Evolutionary conservation across 2,797 vertebrate species (phyloP), one percentile per base, ranked within the genome.

Genomic region (Ctenopoma kingsleyae): DNA sequence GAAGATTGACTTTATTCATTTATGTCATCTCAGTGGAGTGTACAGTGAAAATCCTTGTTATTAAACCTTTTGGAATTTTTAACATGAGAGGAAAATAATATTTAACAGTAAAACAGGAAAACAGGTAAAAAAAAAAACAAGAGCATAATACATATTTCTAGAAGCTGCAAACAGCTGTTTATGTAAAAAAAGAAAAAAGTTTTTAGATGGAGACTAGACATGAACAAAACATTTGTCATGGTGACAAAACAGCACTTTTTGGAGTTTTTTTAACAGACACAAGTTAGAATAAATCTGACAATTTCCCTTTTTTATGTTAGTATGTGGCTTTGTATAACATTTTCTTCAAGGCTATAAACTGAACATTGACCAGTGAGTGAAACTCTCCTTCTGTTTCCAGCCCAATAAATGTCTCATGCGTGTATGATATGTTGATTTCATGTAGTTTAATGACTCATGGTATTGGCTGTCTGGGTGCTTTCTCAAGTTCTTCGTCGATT

Each of bases 91-190:
- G 12, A 43, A 38, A n/a, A 35, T 47, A 25, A 0, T 36, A 10
- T 12, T 54, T 78, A 57, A 71, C 20, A 46, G 58, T 57, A 48
- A n/a, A n/a, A n/a, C n/a, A n/a, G n/a, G 32, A 71, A 53, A 71
- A 77, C 61, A 65, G 23, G 66, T 4, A 0, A 4, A 36, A 82
- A 4, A 36, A 82, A 72, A 83, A 52, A 55, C 4, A 56, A 47
- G 15, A 60, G 44, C 20, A 15, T 9, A 63, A 49, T 25, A 65
- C 67, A 54, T n/a, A 64, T 68, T 62, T 73, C 12, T 65, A 70
- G 7, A 82, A 73, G 57, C 78, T 50, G 48, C 61, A 23, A 72
- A 79, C 61, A 80, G 73, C 53, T 73, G 55, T 51, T 69, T 64
- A 67, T 58, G 43, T 5, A 30, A 66, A 62, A 61, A 30, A 19